These are phyloP conservation scores for Cephonodes hylas DNA, from an alignment of 2,888 invertebrate genomes.

Conservation along the genomic window DNA sequence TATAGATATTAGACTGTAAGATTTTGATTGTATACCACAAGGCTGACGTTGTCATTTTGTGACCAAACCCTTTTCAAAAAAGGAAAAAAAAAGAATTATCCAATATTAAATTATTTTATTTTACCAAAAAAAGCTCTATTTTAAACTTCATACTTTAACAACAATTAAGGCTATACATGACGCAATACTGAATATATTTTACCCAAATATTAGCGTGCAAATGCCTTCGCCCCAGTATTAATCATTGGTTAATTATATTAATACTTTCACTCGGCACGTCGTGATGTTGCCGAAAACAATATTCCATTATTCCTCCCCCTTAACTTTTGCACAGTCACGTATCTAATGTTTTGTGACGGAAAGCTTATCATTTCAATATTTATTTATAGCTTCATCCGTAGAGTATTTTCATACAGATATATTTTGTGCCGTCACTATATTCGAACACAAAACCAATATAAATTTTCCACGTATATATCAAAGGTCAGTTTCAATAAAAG, in stretches of 20 bases:
- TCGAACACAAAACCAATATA: neutral
- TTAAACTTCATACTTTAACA: too few relatives aligned
- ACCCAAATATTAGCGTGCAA: neutral
- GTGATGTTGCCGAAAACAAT: neutral
- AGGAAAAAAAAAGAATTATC: too few relatives aligned
- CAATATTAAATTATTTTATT: too few relatives aligned
- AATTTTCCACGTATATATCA: neutral
- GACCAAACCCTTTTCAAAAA: too few relatives aligned
- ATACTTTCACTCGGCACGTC: neutral
- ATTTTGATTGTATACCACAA: too few relatives aligned
- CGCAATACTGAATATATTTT: neutral
- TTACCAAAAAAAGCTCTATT: too few relatives aligned
- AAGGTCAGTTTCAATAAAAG: neutral
- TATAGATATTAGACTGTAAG: too few relatives aligned
- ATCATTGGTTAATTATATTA: neutral
- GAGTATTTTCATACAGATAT: neutral
- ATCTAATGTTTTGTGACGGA: conserved; percentile 1
- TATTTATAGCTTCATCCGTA: neutral
- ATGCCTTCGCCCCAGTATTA: neutral
- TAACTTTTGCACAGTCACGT: neutral
- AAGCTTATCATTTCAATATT: conserved; percentile 4
- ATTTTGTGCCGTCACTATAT: neutral
- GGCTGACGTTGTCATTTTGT: too few relatives aligned
- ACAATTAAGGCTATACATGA: too few relatives aligned
- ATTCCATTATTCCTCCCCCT: neutral